Evolutionary conservation across 1,140 invertebrate genomes (phyloP).

Genomic region (Teleopsis dalmanni): DNA sequence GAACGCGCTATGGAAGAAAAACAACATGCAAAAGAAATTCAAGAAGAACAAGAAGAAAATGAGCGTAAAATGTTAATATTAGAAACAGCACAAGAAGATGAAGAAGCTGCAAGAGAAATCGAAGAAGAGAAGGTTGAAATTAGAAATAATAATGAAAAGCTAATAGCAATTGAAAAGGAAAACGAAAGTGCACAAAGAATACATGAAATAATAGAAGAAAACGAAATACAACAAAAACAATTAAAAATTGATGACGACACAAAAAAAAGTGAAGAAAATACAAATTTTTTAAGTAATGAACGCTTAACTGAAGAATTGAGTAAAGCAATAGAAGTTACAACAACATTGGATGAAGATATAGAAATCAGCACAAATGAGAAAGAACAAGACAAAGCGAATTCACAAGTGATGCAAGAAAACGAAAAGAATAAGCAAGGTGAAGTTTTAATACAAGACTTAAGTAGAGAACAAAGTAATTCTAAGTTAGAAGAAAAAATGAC

Average conservation of each 20-base stretch:
- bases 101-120: slow-evolving; percentile 11
- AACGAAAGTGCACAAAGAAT: neutral
- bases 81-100: neutral
- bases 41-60: too few species aligned
- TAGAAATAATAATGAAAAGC: neutral
- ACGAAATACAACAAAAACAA: neutral
- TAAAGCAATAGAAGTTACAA: neutral
- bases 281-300: neutral
- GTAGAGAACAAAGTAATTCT: too few species aligned
- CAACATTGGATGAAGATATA: too few species aligned
- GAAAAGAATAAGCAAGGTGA: too few species aligned
- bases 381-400: slow-evolving; percentile 13
- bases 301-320: neutral
- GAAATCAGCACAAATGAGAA: slow-evolving; percentile 7
- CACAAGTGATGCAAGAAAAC: neutral
- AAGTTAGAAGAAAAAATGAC: too few species aligned
- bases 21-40: slow-evolving; percentile 12
- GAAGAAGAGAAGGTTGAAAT: slow-evolving; percentile 8
- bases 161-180: slow-evolving; percentile 9
- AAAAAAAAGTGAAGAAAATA: neutral
- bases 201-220: neutral
- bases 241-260: neutral
- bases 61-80: neutral
- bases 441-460: too few species aligned
- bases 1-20: slow-evolving; percentile 7